Percentiles rank a stretch among this genome's conserved stretches.
Evolutionary conservation across 2,113 vertebrate species (phyloP).

Genomic region (Galemys pyrenaicus): DNA sequence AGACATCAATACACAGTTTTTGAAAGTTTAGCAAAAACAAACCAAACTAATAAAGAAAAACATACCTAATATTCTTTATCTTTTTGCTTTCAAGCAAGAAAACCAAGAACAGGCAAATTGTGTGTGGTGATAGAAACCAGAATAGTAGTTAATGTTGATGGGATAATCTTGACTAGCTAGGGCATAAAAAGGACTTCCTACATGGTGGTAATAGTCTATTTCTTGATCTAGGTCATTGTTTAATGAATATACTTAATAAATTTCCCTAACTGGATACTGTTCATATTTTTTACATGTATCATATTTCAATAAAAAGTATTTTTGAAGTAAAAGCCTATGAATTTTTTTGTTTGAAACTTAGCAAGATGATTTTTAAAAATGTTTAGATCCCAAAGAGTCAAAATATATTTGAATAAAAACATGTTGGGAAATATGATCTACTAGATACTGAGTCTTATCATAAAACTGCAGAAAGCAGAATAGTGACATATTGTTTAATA

Average conservation of each 20-base stretch:
- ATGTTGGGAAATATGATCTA: neutral
- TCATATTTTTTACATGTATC: neutral
- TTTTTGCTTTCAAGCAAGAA: neutral
- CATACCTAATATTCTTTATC: neutral
- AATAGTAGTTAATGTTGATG: neutral
- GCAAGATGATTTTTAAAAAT: neutral
- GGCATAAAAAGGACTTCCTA: neutral
- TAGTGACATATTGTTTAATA: neutral
- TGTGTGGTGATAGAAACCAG: neutral
- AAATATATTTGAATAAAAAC: neutral
- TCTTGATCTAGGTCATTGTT: neutral
- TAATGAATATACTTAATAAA: neutral
- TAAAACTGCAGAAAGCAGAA: neutral
- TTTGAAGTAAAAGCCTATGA: neutral
- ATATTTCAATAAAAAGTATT: neutral
- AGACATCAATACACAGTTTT: neutral
- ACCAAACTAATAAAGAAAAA: neutral
- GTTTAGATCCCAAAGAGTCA: neutral
- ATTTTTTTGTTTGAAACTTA: neutral
- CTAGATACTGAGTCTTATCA: neutral
- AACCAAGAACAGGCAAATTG: neutral
- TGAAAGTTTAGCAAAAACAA: neutral
- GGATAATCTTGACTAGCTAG: neutral
- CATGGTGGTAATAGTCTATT: neutral
- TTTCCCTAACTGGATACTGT: neutral